Evolutionary conservation across 1,140 invertebrate genomes (phyloP), one percentile per base, ranked within the genome.

Genomic region (Apis cerana): DNA sequence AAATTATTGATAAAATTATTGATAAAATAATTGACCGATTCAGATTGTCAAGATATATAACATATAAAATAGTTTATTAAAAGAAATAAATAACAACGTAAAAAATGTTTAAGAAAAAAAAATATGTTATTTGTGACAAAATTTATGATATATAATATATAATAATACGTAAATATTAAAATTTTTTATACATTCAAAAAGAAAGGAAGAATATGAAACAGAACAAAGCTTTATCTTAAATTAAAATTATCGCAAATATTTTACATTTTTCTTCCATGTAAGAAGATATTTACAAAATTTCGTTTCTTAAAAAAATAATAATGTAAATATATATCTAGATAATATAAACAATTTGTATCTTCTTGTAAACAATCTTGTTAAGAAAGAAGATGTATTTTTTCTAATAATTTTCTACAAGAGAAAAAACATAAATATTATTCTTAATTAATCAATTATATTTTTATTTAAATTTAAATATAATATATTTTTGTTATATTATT

Each of bases 191-290:
- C 15, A 54, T 11, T 54, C 1, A 23, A 23, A 70, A 27, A 11
- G 8, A 5, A 48, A n/a, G 67, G 23, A 48, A 68, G 2, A 23
- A 54, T 33, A 43, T 54, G 23, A n/a, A 19, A 17, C 10, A n/a
- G 23, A 71, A 27, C 11, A 50, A 56, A 72, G 19, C 11, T n/a
- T 72, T 13, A 58, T 58, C 11, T 19, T 15, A 19, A 12, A 58
- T 58, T n/a, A 56, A 21, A 58, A 19, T 72, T 58, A 72, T n/a
- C 54, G n/a, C 13, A 58, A 72, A 27, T 71, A 54, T 54, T 71
- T 71, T n/a, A 11, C 9, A 27, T 52, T 52, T 17, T 2, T 27
- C 17, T 56, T 56, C 4, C 5, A 27, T 23, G 12, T 54, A 1
- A 23, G 5, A 33, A 23, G 19, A 19, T 71, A 11, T 7, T 71